Percentiles rank a stretch among this genome's conserved stretches.
phyloP scores from a whole-genome alignment of 2,797 vertebrate genomes.

The Phataginus tetradactyla region DNA sequence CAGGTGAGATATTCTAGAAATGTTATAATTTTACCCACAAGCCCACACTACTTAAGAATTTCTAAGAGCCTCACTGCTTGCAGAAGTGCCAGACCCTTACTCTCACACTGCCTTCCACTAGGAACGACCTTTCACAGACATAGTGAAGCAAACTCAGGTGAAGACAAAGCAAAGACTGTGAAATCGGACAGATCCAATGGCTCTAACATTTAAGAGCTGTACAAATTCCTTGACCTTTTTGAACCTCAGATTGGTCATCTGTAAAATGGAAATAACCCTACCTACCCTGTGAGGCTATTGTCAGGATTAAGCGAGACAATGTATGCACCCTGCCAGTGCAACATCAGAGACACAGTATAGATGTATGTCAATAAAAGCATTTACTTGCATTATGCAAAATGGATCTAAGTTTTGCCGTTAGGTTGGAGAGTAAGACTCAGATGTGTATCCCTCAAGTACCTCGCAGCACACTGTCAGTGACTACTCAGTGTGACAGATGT shows the following conservation, averaged over 20 bases:
- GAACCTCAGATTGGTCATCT: background rate
- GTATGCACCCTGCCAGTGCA: background rate
- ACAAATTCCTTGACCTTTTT: background rate
- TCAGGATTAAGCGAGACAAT: background rate
- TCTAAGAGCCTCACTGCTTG: background rate
- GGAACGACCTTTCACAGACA: background rate
- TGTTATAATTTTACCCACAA: too few relatives aligned
- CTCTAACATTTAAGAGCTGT: background rate
- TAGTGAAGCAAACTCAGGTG: background rate
- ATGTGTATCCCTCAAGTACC: background rate
- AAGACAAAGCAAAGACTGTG: background rate
- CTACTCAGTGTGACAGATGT: background rate
- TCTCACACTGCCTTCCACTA: background rate
- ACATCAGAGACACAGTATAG: background rate
- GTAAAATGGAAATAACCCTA: background rate
- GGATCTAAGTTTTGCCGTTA: background rate
- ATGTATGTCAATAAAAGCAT: background rate
- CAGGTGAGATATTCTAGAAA: too few relatives aligned
- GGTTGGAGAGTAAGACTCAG: background rate
- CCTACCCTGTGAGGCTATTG: fast-evolving
- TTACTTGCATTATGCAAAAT: background rate
- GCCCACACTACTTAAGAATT: background rate
- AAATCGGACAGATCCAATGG: background rate
- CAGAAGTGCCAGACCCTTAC: background rate
- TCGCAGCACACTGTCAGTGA: background rate